These are phyloP conservation scores for Melieria picta DNA, from an alignment of 2,888 invertebrate genomes.

Conservation along the genomic window DNA sequence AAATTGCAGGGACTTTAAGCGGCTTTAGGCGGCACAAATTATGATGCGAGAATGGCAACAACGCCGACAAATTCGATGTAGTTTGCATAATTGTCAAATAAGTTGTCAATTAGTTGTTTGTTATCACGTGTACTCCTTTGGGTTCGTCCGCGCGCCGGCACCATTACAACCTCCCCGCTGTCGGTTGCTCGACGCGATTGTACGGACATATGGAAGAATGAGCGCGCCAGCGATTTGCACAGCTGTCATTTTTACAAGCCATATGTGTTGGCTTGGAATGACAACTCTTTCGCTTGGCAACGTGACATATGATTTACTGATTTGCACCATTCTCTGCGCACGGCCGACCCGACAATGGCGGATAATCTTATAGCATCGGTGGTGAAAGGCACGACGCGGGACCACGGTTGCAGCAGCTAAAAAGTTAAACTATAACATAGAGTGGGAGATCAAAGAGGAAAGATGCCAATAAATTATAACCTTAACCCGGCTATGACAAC, in stretches of 20 bases:
- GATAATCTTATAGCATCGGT: constrained; percentile 6
- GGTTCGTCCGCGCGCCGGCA: background rate
- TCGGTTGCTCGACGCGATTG: background rate
- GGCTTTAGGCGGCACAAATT: background rate
- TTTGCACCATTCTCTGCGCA: constrained; percentile 10
- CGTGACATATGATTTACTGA: constrained; percentile 32
- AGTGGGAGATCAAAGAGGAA: constrained; percentile 12
- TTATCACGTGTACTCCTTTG: constrained; percentile 6
- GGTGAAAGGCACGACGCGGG: constrained; percentile 13
- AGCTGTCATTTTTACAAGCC: constrained; percentile 21
- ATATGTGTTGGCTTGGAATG: background rate
- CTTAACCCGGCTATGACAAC: constrained; percentile 16
- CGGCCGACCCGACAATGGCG: constrained; percentile 16
- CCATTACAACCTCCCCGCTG: background rate
- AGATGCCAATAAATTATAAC: constrained; percentile 23
- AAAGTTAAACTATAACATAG: constrained; percentile 14
- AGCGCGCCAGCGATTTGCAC: constrained; percentile 13
- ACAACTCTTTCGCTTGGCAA: constrained; percentile 21
- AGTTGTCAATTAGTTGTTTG: constrained; percentile 36
- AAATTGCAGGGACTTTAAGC: too few species aligned
- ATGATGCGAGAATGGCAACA: constrained; percentile 5
- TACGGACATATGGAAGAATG: background rate
- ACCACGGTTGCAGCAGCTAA: constrained; percentile 12
- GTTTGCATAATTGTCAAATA: constrained; percentile 36
- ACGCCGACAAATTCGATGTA: constrained; percentile 27